phyloP scores from a whole-genome alignment of 2,888 invertebrate genomes.

The Petrolisthes manimaculis region DNA sequence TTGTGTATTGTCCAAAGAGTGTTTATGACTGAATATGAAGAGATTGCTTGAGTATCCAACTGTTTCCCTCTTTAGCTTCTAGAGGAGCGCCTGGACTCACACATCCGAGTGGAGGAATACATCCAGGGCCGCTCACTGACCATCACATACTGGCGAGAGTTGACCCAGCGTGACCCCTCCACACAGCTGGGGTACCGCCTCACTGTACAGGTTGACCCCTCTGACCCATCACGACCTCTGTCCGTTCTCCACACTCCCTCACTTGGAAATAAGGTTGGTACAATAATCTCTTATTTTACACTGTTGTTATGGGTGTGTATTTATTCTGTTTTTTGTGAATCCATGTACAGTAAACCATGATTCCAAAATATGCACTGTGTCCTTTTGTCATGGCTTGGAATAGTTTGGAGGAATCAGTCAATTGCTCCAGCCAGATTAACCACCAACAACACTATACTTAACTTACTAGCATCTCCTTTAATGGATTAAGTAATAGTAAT shows the following conservation, averaged over 20 bases:
- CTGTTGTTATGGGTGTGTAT: too few relatives aligned
- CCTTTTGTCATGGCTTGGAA: too few relatives aligned
- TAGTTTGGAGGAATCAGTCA: too few relatives aligned
- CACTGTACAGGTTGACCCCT: constrained; percentile 87
- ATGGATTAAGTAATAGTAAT: background rate
- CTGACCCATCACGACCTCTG: constrained; percentile 82
- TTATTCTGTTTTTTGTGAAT: too few relatives aligned
- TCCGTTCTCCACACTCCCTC: constrained; percentile 73
- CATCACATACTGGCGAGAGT: constrained; percentile 93
- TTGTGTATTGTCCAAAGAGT: too few relatives aligned
- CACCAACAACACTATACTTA: background rate
- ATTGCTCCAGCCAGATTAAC: too few relatives aligned
- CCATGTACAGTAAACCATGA: too few relatives aligned
- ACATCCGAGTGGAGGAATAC: constrained; percentile 91
- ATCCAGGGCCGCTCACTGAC: constrained; percentile 87
- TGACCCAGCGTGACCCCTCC: constrained; percentile 76
- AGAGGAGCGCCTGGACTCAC: constrained; percentile 74
- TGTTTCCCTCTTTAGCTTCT: constrained; percentile 41
- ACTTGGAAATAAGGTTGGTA: constrained; percentile 67
- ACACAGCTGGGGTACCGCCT: constrained; percentile 90
- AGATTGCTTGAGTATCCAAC: too few relatives aligned
- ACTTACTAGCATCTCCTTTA: background rate
- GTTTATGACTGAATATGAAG: too few relatives aligned
- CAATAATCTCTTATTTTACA: background rate
- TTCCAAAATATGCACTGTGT: too few relatives aligned